A percentile compares a stretch with the other conserved stretches of the same genome.
These are phyloP conservation scores for Bombus superbus DNA, from an alignment of 1,140 invertebrate genomes.

Conservation along the genomic window DNA sequence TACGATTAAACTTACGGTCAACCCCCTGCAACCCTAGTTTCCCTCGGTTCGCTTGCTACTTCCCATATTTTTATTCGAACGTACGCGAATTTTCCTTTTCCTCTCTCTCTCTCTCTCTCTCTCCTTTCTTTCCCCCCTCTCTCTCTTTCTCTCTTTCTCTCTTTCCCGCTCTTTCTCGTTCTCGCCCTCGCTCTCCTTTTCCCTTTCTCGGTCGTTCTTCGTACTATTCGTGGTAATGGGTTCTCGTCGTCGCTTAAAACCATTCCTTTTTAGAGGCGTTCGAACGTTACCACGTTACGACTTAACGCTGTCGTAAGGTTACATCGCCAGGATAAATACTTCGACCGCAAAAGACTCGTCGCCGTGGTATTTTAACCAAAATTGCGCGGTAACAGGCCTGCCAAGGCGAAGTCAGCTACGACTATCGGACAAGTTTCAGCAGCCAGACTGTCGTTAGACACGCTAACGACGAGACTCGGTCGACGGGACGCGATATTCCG, in stretches of 20 bases:
- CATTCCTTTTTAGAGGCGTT: constrained; percentile 11
- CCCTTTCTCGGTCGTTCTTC: too few relatives aligned
- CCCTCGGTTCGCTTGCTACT: background rate
- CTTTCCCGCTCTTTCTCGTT: background rate
- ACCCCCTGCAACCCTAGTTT: background rate
- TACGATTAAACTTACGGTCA: constrained; percentile 44
- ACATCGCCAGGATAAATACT: constrained; percentile 57
- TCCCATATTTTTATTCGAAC: constrained; percentile 34
- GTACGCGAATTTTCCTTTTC: constrained; percentile 9
- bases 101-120: background rate
- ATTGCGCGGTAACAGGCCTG: constrained; percentile 48
- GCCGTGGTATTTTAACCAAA: constrained; percentile 50
- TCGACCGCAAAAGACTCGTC: constrained; percentile 56
- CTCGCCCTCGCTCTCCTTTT: background rate
- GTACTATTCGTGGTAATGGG: too few relatives aligned
- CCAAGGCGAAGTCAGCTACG: constrained; percentile 44
- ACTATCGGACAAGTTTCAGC: constrained; percentile 57
- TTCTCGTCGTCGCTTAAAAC: background rate
- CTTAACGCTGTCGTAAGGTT: constrained; percentile 34
- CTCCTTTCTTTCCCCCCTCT: background rate
- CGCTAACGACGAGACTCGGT: constrained; percentile 59
- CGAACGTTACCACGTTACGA: constrained; percentile 32
- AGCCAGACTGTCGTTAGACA: constrained; percentile 70
- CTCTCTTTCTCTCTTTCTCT: too few relatives aligned
- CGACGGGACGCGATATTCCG: constrained; percentile 30